Evolutionary conservation across 2,113 vertebrate genomes (phyloP).

Genomic region (Nansenia antarctica): DNA sequence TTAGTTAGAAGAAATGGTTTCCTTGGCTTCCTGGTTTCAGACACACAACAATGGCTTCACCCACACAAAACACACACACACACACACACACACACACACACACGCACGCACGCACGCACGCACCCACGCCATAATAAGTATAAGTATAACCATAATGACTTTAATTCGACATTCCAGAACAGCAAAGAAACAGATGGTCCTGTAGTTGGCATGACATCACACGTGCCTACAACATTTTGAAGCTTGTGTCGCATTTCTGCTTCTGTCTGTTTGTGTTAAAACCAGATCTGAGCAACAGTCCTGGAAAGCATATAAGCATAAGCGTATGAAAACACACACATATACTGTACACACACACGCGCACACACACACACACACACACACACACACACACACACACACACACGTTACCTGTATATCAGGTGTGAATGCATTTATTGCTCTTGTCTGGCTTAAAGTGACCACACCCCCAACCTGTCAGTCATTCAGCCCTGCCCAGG

Average conservation of each 20-base stretch:
- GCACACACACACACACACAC: not conserved
- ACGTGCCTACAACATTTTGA: too few relatives aligned
- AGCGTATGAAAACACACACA: not conserved
- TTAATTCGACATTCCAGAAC: not conserved
- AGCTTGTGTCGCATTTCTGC: not conserved
- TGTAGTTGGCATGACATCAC: not conserved
- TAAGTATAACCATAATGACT: not conserved
- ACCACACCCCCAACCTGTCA: slow-evolving; percentile 7
- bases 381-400: not conserved
- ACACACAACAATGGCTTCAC: too few relatives aligned
- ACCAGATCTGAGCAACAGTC: not conserved
- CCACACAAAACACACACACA: too few relatives aligned
- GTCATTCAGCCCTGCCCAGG: not conserved
- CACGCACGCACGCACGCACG: not conserved
- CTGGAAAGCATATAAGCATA: not conserved
- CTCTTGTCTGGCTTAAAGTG: not conserved
- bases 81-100: not conserved
- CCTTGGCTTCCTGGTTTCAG: too few relatives aligned
- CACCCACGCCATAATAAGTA: too few relatives aligned
- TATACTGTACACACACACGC: not conserved
- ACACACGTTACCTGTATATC: not conserved
- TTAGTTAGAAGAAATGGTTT: too few relatives aligned
- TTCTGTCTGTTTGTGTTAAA: not conserved
- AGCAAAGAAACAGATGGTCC: not conserved
- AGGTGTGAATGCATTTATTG: not conserved